Conservation (phyloP, 2,888 invertebrate genomes). For the Diplolepis rosae region DNA sequence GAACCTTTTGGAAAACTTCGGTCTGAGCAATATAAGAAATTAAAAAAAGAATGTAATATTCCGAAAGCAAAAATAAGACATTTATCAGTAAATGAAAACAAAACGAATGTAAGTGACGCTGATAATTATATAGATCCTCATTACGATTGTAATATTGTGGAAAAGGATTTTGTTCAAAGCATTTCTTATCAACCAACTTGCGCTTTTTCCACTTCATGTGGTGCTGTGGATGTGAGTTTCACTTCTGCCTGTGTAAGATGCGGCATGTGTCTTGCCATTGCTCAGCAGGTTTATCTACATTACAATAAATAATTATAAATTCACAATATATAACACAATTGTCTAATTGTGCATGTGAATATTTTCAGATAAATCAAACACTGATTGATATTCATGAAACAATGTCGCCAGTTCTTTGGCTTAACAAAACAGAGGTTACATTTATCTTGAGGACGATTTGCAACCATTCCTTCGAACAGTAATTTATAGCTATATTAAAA, state of each 20-base stretch:
- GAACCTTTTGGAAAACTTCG: background rate
- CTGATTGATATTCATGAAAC: slow-evolving; percentile 56
- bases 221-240: slow-evolving; percentile 52
- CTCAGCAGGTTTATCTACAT: slow-evolving; percentile 57
- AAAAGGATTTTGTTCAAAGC: slow-evolving; percentile 21
- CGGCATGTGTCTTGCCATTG: slow-evolving; percentile 64
- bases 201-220: slow-evolving; percentile 9
- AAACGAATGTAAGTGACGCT: background rate
- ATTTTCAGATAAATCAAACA: slow-evolving; percentile 63
- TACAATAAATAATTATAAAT: no score
- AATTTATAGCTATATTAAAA: no score
- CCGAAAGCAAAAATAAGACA: background rate
- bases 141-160: background rate
- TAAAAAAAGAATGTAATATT: background rate
- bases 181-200: slow-evolving; percentile 25
- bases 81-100: background rate
- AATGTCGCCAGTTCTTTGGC: slow-evolving; percentile 46
- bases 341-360: background rate
- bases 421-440: slow-evolving; percentile 54
- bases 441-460: slow-evolving; percentile 58
- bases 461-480: slow-evolving; percentile 62
- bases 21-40: background rate
- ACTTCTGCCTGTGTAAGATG: slow-evolving; percentile 67
- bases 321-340: background rate
- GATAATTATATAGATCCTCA: slow-evolving; percentile 14